Percentiles rank a stretch among this genome's conserved stretches.
Evolutionary conservation across 2,888 invertebrate genomes (phyloP).

Genomic region (Amaurobius ferox): DNA sequence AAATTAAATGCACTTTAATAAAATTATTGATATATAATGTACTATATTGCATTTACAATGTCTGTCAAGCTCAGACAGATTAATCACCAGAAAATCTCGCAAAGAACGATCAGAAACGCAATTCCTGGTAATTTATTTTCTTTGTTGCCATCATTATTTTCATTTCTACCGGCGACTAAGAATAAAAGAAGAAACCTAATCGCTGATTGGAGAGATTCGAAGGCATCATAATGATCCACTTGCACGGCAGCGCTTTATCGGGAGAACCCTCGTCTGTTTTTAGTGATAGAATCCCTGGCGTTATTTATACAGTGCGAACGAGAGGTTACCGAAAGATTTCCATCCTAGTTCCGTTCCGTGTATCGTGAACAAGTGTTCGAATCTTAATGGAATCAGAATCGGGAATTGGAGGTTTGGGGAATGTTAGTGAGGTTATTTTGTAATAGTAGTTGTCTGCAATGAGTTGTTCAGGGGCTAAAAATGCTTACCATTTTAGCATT

Average conservation of each 20-base stretch:
- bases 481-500: no score
- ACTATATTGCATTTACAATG: no score
- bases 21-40: no score
- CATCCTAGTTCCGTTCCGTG: not conserved
- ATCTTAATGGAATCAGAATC: conserved; percentile 7
- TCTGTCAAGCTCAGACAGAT: no score
- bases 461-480: no score
- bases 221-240: not conserved
- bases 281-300: not conserved
- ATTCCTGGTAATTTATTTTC: not conserved
- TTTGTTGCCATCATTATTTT: conserved; percentile 11
- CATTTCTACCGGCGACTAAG: not conserved
- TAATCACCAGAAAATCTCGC: not conserved
- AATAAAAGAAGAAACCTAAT: not conserved
- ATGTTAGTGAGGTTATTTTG: not conserved
- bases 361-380: not conserved
- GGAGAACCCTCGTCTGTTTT: not conserved
- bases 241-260: conserved; percentile 5
- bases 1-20: no score
- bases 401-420: not conserved
- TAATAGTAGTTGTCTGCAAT: no score
- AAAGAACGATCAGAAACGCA: not conserved
- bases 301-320: conserved; percentile 12
- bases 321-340: not conserved
- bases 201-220: conserved; percentile 9